Base-by-base conservation (phyloP, 2,888 invertebrate species). In the Ectobius pallidus region DNA sequence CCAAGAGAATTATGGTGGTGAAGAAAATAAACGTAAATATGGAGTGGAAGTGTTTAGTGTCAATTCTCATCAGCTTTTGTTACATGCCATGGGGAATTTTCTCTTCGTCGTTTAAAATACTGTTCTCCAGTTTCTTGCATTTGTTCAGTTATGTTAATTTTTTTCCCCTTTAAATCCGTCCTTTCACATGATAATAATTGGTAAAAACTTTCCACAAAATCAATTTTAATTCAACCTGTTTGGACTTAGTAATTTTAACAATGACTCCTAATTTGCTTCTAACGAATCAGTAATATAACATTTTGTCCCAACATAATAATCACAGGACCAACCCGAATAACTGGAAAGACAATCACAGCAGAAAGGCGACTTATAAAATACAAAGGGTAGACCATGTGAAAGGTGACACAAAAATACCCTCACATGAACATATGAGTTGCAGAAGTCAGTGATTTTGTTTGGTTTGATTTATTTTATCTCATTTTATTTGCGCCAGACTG, bases 261-360 rank as follows among this genome's bases (percentile, higher is more conserved):
- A 58, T 30, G 30, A 58, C 27, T 55, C 25, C 14, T 58, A 58
- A 58, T 58, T 32, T 58, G 58, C 11, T 27, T n/a, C n/a, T 58
- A 58, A 30, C 4, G 27, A 58, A 25, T n/a, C n/a, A n/a, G n/a
- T n/a, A 16, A 58, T 16, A 30, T 58, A 58, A 58, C 30, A 52
- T 20, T 30, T 30, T 30, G n/a, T 30, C 32, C 32, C 30, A 44
- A 25, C 42, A 25, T 63, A 52, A 71, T 65, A 71, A 46, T 49
- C 16, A 69, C 55, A 74, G 74, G 74, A 74, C 74, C 74, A 74
- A 74, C 14, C 14, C 27, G 25, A 49, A 55, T 69, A 71, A 61
- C 42, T 52, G 71, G 65, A 74, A 70, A 74, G 74, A 74, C 74
- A 74, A 74, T 74, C 74, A 74, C 42, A 52, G 30, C 61, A 46